These are phyloP conservation scores for Aspidoscelis tigris DNA, from an alignment of 2,113 vertebrate species.

Conservation along the genomic window DNA sequence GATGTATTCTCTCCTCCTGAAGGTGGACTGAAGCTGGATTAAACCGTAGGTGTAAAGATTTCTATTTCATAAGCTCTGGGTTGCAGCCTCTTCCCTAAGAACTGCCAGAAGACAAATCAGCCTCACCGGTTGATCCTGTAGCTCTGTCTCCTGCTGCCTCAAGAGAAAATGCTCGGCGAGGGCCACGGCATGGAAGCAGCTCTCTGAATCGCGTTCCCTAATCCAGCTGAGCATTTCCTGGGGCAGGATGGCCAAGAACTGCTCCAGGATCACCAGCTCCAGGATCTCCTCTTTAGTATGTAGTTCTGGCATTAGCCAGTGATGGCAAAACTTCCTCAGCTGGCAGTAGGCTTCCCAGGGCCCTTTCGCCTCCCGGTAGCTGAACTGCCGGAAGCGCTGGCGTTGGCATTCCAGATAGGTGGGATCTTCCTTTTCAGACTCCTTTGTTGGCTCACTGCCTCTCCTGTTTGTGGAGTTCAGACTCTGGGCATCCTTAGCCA, in stretches of 20 bases:
- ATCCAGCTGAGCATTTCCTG: slow-evolving; percentile 20
- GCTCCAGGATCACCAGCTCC: slow-evolving; percentile 32
- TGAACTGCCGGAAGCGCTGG: slow-evolving; percentile 13
- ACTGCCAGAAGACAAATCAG: not conserved
- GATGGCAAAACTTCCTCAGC: slow-evolving; percentile 19
- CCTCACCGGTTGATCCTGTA: slow-evolving; percentile 6
- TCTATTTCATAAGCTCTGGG: not conserved
- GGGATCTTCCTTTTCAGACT: not conserved
- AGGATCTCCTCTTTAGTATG: slow-evolving; percentile 27
- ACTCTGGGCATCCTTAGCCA: not conserved
- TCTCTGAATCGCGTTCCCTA: not conserved
- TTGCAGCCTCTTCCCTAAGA: too few species aligned
- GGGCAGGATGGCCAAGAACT: slow-evolving; percentile 24
- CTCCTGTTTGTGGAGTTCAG: not conserved
- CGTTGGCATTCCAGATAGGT: not conserved
- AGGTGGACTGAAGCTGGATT: too few species aligned
- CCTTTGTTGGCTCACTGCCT: not conserved
- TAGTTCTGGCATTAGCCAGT: slow-evolving; percentile 9
- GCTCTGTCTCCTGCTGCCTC: not conserved
- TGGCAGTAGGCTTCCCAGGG: slow-evolving; percentile 15
- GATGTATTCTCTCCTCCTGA: too few species aligned
- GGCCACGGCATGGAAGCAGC: slow-evolving; percentile 1
- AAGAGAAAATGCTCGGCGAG: slow-evolving; percentile 16
- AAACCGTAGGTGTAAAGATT: too few species aligned
- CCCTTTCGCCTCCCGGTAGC: not conserved